Percentiles rank a stretch among this genome's conserved stretches.
Conservation (phyloP, 2,113 vertebrate species). For the Rattus rattus region DNA sequence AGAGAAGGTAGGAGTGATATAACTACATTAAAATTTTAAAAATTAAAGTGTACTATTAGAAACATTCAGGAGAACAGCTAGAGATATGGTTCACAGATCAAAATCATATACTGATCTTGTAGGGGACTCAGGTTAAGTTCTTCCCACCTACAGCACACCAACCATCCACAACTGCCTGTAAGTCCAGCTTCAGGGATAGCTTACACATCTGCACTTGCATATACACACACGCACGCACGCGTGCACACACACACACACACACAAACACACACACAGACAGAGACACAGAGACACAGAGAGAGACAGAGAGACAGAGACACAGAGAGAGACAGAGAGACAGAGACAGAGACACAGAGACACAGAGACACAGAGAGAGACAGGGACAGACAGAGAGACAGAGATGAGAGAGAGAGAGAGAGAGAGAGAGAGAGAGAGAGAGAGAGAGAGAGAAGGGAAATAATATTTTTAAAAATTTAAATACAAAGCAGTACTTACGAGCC, state of each 20-base stretch:
- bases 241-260: not conserved
- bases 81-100: too few relatives aligned
- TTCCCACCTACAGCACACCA: not conserved
- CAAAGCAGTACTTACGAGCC: not conserved
- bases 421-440: not conserved
- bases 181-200: not conserved
- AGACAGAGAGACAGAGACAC: not conserved
- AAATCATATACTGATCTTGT: not conserved
- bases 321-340: too few relatives aligned
- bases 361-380: too few relatives aligned
- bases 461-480: not conserved
- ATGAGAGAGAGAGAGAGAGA: too few relatives aligned
- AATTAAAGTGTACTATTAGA: not conserved
- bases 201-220: not conserved
- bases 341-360: too few relatives aligned
- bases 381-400: too few relatives aligned
- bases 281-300: not conserved
- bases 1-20: not conserved
- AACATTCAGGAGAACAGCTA: not conserved
- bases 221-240: not conserved
- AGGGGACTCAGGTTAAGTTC: not conserved
- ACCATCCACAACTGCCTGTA: not conserved
- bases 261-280: too few relatives aligned
- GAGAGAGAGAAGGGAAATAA: not conserved
- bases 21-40: not conserved